Evolutionary conservation across 1,140 invertebrate genomes (phyloP).

Genomic region (Papilio dardanus): DNA sequence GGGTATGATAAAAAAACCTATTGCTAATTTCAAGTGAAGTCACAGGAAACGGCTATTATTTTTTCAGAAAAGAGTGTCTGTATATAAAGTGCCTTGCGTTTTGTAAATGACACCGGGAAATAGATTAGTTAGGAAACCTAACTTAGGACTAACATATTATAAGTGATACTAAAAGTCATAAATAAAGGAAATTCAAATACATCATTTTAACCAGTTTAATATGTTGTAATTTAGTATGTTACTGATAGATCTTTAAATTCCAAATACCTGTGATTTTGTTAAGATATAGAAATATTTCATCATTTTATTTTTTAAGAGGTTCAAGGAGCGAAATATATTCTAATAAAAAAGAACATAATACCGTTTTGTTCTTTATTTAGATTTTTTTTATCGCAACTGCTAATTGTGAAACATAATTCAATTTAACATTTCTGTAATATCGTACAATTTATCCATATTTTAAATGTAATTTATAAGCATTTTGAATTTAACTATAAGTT

Average conservation of each 20-base stretch:
- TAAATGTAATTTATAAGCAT: too few relatives aligned
- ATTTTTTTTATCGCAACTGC: too few relatives aligned
- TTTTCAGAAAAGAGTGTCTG: too few relatives aligned
- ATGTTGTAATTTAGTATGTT: too few relatives aligned
- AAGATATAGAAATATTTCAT: neutral
- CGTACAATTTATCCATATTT: too few relatives aligned
- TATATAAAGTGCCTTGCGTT: neutral
- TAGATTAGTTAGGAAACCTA: neutral
- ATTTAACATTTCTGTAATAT: too few relatives aligned
- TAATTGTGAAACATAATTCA: too few relatives aligned
- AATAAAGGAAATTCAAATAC: neutral
- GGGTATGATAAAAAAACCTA: neutral
- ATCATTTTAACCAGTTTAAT: neutral
- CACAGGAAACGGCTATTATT: too few relatives aligned
- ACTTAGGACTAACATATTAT: neutral
- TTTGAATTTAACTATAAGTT: neutral
- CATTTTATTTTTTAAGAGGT: neutral
- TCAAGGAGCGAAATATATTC: neutral
- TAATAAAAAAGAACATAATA: too few relatives aligned
- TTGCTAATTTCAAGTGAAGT: too few relatives aligned
- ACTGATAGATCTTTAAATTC: too few relatives aligned
- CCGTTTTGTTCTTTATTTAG: too few relatives aligned
- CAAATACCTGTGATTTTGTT: conserved; percentile 18
- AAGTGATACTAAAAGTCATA: neutral
- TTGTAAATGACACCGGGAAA: neutral